A percentile compares a stretch with the other conserved stretches of the same genome.
These are phyloP conservation scores for Spicauda simplicius DNA, from an alignment of 2,888 invertebrate species.

Conservation along the genomic window DNA sequence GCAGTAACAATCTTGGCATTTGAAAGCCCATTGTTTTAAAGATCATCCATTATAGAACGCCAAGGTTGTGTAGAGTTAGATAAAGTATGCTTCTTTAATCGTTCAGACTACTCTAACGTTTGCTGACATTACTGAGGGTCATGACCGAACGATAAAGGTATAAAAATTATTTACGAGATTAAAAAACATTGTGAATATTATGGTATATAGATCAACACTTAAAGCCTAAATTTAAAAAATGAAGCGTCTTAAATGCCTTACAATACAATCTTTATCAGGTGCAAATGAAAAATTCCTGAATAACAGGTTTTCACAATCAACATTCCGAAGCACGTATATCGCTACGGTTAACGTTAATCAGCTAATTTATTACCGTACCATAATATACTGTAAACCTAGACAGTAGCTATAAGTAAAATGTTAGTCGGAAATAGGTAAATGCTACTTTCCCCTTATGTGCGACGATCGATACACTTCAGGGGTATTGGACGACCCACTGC, in stretches of 20 bases:
- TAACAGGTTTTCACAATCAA: background rate
- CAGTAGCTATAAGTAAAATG: background rate
- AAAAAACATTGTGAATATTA: background rate
- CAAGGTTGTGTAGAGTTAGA: background rate
- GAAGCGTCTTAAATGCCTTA: too few species aligned
- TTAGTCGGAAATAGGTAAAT: background rate
- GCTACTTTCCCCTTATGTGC: background rate
- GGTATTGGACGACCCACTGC: conserved; percentile 3
- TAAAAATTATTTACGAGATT: background rate
- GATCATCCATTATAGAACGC: background rate
- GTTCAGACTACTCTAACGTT: background rate
- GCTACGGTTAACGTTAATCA: background rate
- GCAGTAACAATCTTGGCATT: conserved; percentile 4
- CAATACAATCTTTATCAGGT: too few species aligned
- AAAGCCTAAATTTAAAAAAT: too few species aligned
- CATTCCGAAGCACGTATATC: background rate
- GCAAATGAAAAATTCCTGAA: too few species aligned
- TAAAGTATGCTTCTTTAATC: background rate
- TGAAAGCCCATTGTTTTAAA: conserved; percentile 16
- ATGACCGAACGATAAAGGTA: background rate
- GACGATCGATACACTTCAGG: conserved; percentile 4
- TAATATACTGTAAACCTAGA: background rate
- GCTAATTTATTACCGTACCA: background rate
- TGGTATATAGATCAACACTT: too few species aligned
- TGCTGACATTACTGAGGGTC: background rate